phyloP scores from a whole-genome alignment of 2,113 vertebrate species.

The Gadus chalcogrammus region DNA sequence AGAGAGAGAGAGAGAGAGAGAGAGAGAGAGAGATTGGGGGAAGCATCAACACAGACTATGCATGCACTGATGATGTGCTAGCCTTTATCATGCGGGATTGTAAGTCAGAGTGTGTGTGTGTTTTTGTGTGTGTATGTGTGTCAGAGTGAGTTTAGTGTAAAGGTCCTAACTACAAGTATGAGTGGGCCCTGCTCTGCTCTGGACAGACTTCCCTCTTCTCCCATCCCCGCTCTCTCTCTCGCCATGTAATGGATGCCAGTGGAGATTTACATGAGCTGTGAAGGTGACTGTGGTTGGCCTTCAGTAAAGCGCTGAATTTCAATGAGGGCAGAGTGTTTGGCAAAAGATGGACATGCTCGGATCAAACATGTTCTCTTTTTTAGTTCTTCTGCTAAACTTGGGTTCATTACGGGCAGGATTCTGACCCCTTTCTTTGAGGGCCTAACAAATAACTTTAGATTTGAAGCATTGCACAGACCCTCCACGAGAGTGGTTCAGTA shows the following conservation, averaged over 20 bases:
- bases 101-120: conserved; percentile 7
- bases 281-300: conserved; percentile 39
- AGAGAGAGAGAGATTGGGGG: too few relatives aligned
- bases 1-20: too few relatives aligned
- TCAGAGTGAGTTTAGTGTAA: conserved; percentile 22
- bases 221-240: conserved; percentile 8
- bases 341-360: conserved; percentile 42
- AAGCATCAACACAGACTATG: too few relatives aligned
- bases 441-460: too few relatives aligned
- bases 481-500: too few relatives aligned
- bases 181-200: conserved; percentile 70
- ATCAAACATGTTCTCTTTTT: conserved; percentile 8
- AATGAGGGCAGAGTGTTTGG: conserved; percentile 43
- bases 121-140: conserved; percentile 31
- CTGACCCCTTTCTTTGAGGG: too few relatives aligned
- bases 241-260: conserved; percentile 67
- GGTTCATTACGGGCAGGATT: too few relatives aligned
- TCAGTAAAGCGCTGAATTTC: conserved; percentile 41
- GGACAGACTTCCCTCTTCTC: conserved; percentile 65
- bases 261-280: conserved; percentile 62
- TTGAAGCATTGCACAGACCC: too few relatives aligned
- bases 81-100: neutral
- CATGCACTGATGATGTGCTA: too few relatives aligned
- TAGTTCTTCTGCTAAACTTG: too few relatives aligned
- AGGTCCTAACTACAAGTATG: conserved; percentile 60